These are phyloP conservation scores for Rhadina sibilatrix DNA, from an alignment of 2,113 vertebrate species.

Conservation along the genomic window DNA sequence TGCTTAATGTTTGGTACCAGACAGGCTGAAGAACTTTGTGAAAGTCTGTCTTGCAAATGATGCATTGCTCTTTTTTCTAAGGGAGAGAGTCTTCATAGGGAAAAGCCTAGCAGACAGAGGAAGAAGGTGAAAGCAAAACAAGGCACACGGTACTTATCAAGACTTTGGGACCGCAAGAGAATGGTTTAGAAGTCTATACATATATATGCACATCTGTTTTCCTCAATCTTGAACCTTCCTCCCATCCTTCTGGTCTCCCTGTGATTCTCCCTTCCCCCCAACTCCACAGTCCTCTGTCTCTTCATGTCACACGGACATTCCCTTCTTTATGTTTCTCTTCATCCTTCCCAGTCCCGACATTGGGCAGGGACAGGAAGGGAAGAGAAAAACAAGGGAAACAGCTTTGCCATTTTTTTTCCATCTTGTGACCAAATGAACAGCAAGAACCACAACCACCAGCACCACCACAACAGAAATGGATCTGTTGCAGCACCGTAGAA, in stretches of 20 bases:
- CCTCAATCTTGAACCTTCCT: slow-evolving; percentile 2
- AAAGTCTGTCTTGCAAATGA: background rate
- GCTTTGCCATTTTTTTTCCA: background rate
- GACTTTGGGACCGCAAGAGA: background rate
- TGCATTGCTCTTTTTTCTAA: background rate
- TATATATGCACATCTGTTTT: background rate
- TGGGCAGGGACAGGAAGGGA: background rate
- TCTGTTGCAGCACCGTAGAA: background rate
- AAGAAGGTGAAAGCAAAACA: background rate
- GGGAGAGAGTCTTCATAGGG: background rate
- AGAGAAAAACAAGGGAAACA: background rate
- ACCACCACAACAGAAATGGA: background rate
- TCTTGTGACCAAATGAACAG: background rate
- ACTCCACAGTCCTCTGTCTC: background rate
- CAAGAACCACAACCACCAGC: background rate
- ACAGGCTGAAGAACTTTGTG: background rate
- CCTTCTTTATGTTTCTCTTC: background rate
- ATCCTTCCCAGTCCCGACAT: background rate
- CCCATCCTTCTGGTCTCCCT: background rate
- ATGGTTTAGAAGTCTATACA: background rate
- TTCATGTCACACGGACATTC: background rate
- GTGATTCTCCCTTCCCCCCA: background rate
- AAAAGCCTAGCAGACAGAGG: background rate
- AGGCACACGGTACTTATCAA: background rate
- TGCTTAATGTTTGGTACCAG: background rate